Conservation (phyloP, 2,797 vertebrate species). For the Ispidina picta region DNA sequence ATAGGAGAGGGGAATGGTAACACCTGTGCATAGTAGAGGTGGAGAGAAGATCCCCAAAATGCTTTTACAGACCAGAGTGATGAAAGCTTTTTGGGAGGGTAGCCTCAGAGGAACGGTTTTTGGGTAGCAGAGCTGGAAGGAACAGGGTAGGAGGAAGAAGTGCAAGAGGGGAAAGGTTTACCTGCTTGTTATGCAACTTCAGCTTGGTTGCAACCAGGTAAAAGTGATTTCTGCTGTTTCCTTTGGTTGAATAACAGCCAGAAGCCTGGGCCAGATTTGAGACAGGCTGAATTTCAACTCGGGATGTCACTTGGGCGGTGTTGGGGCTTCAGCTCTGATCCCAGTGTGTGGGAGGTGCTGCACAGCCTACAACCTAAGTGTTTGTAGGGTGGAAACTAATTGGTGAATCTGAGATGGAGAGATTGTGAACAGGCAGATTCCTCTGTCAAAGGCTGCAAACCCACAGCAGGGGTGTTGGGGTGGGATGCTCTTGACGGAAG, state of each 20-base stretch:
- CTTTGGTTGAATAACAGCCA: not conserved
- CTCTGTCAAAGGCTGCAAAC: not conserved
- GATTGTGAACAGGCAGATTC: not conserved
- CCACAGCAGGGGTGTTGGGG: not conserved
- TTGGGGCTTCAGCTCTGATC: not conserved
- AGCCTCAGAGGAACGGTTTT: not conserved
- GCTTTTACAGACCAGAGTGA: not conserved
- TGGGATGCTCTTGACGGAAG: not conserved
- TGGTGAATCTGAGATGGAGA: not conserved
- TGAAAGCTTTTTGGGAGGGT: not conserved
- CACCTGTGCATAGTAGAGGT: fast-evolving
- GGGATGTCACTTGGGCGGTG: fast-evolving
- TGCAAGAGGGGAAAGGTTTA: not conserved
- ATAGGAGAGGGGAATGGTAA: not conserved
- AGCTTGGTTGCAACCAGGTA: not conserved
- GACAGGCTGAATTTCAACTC: fast-evolving
- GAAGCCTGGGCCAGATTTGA: not conserved
- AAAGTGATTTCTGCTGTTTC: not conserved
- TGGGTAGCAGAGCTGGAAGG: not conserved
- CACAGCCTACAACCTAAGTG: fast-evolving
- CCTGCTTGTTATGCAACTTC: not conserved
- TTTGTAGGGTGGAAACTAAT: not conserved
- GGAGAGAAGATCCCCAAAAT: not conserved
- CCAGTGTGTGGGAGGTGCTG: fast-evolving
- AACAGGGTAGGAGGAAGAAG: not conserved